Conservation (phyloP, 2,113 vertebrate genomes). For the Chloroceryle aenea region DNA sequence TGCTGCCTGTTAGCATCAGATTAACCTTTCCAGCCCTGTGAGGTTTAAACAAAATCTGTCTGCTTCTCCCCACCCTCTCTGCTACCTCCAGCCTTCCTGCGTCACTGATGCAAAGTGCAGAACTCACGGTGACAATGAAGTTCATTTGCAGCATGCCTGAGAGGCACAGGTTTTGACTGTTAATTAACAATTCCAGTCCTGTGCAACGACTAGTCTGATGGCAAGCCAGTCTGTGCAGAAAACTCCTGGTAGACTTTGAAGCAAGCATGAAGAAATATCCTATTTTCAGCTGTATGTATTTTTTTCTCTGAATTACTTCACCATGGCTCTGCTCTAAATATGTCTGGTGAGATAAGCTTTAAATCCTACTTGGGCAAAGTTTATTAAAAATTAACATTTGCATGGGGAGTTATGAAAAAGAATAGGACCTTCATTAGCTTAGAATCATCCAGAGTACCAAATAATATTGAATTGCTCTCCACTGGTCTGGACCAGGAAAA, state of each 20-base stretch:
- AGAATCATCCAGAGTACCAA: conserved; percentile 23
- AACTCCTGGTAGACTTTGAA: conserved; percentile 54
- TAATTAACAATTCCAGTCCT: conserved; percentile 60
- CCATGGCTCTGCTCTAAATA: conserved; percentile 72
- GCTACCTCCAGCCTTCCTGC: background rate
- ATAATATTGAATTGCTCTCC: conserved; percentile 19
- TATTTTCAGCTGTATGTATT: conserved; percentile 64
- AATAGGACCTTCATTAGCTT: conserved; percentile 58
- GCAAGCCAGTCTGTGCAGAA: conserved; percentile 12
- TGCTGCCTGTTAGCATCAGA: background rate
- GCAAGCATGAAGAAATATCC: conserved; percentile 72
- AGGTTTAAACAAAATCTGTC: background rate
- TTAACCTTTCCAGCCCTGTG: background rate
- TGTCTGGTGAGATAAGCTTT: conserved; percentile 76
- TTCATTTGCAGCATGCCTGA: background rate
- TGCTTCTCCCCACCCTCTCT: background rate
- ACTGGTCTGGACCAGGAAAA: background rate
- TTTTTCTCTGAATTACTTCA: conserved; percentile 63
- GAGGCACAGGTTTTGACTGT: background rate
- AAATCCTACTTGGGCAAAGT: conserved; percentile 74
- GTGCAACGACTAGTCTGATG: background rate
- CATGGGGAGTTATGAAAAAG: conserved; percentile 30
- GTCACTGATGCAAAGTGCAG: background rate
- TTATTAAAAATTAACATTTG: conserved; percentile 78
- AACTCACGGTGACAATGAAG: background rate